Base-by-base conservation (phyloP, 2,888 invertebrate species). In the Drosophila fungiperda region DNA sequence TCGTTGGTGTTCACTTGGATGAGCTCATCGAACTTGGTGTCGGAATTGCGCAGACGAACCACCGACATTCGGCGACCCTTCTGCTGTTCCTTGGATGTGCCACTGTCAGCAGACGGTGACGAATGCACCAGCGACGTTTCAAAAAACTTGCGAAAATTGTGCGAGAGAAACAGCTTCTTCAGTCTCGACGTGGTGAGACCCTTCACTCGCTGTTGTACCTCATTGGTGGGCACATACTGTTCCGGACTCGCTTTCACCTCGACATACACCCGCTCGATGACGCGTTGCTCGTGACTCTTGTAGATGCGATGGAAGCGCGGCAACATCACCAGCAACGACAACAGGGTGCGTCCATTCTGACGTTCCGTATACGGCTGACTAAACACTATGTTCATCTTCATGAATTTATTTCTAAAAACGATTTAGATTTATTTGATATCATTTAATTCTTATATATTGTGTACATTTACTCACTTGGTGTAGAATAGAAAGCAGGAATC, bases 241-340 rank as follows among this genome's bases (percentile, higher is more conserved):
- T 40, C 26, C 3, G 71, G 78, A 9, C 71, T 52, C 8, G 38
- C 90, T 76, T 94, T 94, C 6, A 93, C 72, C 3, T 82, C 80
- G n/a, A 79, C 23, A 55, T 84, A 92, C 4, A 92, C 59, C 42
- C 84, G 90, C 42, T 92, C 93, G 3, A 93, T 84, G n/a, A 91
- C 67, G n/a, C 72, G 68, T 36, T 88, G 80, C 3, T 95, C 94
- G 72, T 94, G 94, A 1, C 93, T 93, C 73, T 94, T 94, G 48
- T 96, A 93, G 73, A 94, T 94, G 1, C 93, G 93, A 87, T 94
- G 95, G 91, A 96, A 97, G 57, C 95, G 93, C 2, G 94, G 94
- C 59, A 96, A 90, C 80, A 95, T 95, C n/a, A 96, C 87, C 52
- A 96, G 89, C 65, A 94, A 94, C 0, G 94, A 94, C 40, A 92